Percentiles rank a stretch among this genome's conserved stretches.
Evolutionary conservation across 1,140 invertebrate species (phyloP).

Genomic region (Eriosoma lanigerum): DNA sequence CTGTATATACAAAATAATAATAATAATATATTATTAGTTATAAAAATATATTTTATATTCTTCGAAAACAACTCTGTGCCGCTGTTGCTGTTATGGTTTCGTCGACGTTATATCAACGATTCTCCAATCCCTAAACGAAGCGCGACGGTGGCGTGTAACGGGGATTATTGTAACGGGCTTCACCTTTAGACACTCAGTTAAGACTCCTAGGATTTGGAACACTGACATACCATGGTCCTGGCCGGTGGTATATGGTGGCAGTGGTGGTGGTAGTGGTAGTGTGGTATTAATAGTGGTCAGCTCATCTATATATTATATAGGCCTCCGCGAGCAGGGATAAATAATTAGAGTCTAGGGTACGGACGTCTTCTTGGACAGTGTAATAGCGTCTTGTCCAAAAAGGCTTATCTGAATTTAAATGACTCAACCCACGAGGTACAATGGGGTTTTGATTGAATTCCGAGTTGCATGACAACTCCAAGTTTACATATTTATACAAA

Average conservation of each 20-base stretch:
- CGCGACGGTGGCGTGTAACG: neutral
- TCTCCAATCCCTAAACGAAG: neutral
- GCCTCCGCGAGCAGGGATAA: neutral
- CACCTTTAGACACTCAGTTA: conserved; percentile 33
- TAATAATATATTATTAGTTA: neutral
- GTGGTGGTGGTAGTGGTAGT: neutral
- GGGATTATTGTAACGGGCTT: conserved; percentile 29
- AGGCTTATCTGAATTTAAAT: conserved; percentile 50
- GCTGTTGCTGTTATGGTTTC: neutral
- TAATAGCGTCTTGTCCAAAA: conserved; percentile 49
- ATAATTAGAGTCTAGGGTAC: conserved; percentile 41
- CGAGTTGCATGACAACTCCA: conserved; percentile 31
- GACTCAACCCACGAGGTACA: conserved; percentile 13
- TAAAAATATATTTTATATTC: neutral
- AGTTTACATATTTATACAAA: neutral
- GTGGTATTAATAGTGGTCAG: neutral
- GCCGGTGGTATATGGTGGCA: too few species aligned
- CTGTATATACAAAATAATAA: too few species aligned
- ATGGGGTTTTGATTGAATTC: conserved; percentile 45
- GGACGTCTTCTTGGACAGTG: conserved; percentile 34
- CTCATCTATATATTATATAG: conserved; percentile 8
- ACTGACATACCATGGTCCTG: neutral
- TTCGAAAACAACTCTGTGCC: neutral
- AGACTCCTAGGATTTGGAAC: conserved; percentile 33
- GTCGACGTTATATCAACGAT: neutral